Evolutionary conservation across 2,888 invertebrate species (phyloP), one percentile per base, ranked within the genome.

Genomic region (Chloroclystis v-ata): DNA sequence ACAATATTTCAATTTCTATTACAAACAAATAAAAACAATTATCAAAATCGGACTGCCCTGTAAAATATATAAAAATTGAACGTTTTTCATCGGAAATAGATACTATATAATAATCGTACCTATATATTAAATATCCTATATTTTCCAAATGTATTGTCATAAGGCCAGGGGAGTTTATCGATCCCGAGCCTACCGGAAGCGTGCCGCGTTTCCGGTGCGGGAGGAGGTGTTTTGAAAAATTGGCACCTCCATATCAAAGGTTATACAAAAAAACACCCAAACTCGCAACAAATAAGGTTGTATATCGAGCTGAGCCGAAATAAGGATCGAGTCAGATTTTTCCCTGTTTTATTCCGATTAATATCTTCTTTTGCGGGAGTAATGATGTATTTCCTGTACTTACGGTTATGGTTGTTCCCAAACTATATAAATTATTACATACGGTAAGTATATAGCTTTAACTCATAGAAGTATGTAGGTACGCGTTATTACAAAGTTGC

Each of bases 181-280:
- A 85, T 84, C 84, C 63, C 65, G 71, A 72, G 80, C 80, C 82
- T 78, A 81, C 79, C 78, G 82, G 80, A 81, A 80, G 75, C 68
- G 29, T 72, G 79, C 76, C 70, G 69, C 76, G 72, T 75, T 78
- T 80, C 82, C 79, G 77, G 75, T 72, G 55, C 57, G 65, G 61
- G 72, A 20, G 74, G 70, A 78, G 75, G 75, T 81, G 83, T 84
- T 85, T 84, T 86, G 83, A 85, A 85, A 87, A 87, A 87, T 86
- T 84, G 85, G 82, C 85, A 82, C 80, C 83, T 64, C 67, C 67
- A 69, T 69, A 67, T 72, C 69, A 64, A 2, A 5, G 14, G 10
- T 67, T 69, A 37, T 37, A 14, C 67, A 63, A 65, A 55, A 63
- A 60, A 65, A 55, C 60, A 67, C 72, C 65, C 59, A 78, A 71